A percentile compares a stretch with the other conserved stretches of the same genome.
phyloP scores from a whole-genome alignment of 2,888 invertebrate genomes.

The Diplolepis rosae region DNA sequence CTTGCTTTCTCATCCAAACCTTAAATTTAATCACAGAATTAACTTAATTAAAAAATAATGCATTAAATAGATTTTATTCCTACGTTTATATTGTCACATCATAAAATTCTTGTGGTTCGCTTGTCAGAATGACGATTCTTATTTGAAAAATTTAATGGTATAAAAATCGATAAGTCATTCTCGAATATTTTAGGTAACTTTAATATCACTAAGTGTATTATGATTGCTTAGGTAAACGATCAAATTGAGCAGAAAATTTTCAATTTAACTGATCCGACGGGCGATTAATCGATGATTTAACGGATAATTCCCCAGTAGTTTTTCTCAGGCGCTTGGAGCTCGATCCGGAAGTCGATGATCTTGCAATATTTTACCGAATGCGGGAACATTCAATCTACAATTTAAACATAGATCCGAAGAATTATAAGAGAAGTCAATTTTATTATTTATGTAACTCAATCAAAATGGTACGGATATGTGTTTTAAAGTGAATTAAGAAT shows the following conservation, averaged over 20 bases:
- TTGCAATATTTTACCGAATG: slow-evolving; percentile 59
- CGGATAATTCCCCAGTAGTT: slow-evolving; percentile 51
- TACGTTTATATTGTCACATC: no score
- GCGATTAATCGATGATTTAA: slow-evolving; percentile 61
- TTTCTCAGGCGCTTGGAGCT: slow-evolving; percentile 47
- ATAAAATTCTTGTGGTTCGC: no score
- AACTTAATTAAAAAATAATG: no score
- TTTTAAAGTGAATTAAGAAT: neutral
- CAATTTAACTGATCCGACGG: slow-evolving; percentile 53
- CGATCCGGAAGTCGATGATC: slow-evolving; percentile 58
- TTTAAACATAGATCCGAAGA: neutral
- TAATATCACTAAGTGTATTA: slow-evolving; percentile 16
- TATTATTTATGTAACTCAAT: neutral
- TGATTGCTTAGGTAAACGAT: slow-evolving; percentile 38
- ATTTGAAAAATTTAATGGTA: neutral
- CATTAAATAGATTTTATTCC: no score
- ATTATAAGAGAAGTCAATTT: neutral
- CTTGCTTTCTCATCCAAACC: neutral
- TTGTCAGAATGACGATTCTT: neutral
- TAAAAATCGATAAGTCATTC: slow-evolving; percentile 24
- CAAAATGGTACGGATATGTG: neutral
- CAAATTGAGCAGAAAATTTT: slow-evolving; percentile 63
- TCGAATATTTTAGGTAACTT: neutral
- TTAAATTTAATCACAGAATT: no score
- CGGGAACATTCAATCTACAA: slow-evolving; percentile 41